Base-by-base conservation (phyloP, 2,888 invertebrate species). In the Noctua janthe region DNA sequence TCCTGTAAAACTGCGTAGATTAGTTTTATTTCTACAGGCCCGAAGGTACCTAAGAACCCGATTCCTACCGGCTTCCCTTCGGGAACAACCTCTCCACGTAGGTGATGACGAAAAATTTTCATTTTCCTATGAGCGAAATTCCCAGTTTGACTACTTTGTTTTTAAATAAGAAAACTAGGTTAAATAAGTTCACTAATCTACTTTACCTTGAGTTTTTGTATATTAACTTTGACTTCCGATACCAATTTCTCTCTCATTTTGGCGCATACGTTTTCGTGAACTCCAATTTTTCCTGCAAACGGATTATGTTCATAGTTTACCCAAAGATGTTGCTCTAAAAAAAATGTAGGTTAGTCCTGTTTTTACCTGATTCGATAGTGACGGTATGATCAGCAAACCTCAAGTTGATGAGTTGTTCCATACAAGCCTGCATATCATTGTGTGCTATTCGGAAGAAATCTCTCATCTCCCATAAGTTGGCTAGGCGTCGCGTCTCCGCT, bases 231-330 rank as follows among this genome's bases (percentile, higher is more conserved):
- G 1, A 98, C 98, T 97, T 99, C 98, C 0, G 98, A 98, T 20
- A 98, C 98, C 62, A 99, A 96, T 94, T 98, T 98, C 71, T 98
- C 98, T 90, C 98, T 97, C 98, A 98, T 98, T 89, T 98, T 98
- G 0, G 98, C 98, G 92, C 98, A 98, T 0, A 98, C 98, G 91
- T 98, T 97, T 89, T 98, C 98, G 86, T 98, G 98, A 20, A 98
- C 98, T 80, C 98, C 98, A 74, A 98, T 95, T 92, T 97, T 97
- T 67, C 97, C 97, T 95, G 95, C 90, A 89, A 93, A 76, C 74
- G 49, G 82, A 84, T 4, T 13, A 39, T 29, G 7, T 17, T 10
- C 20, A 29, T 29, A 29, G 17, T 23, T 73, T 15, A 13, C 11
- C 8, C 49, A 59, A 76, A 23, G 17, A 13, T 43, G 13, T 0